phyloP scores from a whole-genome alignment of 37 sponge, comb jelly and placozoan genomes.

The Chondrilla cf. caribensis region DNA sequence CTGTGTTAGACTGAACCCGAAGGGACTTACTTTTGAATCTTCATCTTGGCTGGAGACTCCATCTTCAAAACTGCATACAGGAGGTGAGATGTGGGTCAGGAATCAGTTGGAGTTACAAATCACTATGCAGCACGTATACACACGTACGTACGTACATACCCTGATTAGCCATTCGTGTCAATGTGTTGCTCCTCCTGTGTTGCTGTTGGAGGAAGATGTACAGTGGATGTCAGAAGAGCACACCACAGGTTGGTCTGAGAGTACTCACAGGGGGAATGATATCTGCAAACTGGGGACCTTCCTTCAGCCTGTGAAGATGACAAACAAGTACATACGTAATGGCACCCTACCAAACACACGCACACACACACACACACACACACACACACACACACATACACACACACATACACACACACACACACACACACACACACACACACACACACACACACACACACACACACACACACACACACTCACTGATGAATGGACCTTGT shows the following conservation, averaged over 20 bases:
- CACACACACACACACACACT: slow-evolving; percentile 17
- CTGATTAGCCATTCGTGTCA: too few relatives aligned
- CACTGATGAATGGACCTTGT: slow-evolving; percentile 45
- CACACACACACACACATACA: too few relatives aligned
- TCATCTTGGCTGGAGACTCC: slow-evolving; percentile 23
- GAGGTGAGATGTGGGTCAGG: neutral
- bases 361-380: too few relatives aligned
- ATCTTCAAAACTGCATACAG: slow-evolving; percentile 14
- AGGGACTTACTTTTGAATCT: neutral
- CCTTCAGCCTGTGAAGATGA: neutral
- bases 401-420: too few relatives aligned
- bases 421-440: slow-evolving; percentile 7
- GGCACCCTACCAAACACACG: too few relatives aligned
- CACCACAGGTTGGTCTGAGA: too few relatives aligned
- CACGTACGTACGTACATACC: too few relatives aligned
- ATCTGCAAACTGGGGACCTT: neutral
- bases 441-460: slow-evolving; percentile 18
- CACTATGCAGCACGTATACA: too few relatives aligned
- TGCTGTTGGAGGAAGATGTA: too few relatives aligned
- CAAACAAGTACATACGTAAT: neutral
- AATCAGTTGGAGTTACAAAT: neutral
- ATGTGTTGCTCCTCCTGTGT: too few relatives aligned
- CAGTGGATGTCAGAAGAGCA: too few relatives aligned
- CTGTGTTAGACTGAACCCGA: too few relatives aligned
- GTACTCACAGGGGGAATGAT: neutral